Evolutionary conservation across 1,140 invertebrate species (phyloP), one percentile per base, ranked within the genome.

Genomic region (Phymastichus coffea): DNA sequence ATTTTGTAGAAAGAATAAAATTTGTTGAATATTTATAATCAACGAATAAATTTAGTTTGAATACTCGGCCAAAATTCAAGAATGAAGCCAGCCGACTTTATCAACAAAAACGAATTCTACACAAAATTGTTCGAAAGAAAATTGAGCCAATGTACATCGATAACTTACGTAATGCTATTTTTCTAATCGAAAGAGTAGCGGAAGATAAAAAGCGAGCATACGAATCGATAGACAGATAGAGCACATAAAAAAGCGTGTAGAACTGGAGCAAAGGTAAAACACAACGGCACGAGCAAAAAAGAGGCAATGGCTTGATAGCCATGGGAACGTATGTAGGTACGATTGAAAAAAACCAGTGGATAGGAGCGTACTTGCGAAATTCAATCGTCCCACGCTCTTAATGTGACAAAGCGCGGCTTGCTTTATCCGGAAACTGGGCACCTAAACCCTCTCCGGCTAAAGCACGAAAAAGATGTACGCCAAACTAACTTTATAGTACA

Each of bases 361-460:
- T 9, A 14, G 37, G 26, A 59, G 4, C 6, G 22, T 2, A 19
- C 17, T 59, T 53, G 57, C 57, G 41, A 59, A 59, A 59, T 59
- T 59, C 43, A 19, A 44, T 22, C 22, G 56, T 63, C 61, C 56
- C 61, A 58, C 61, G 61, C 52, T 63, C 30, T 26, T 55, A 44
- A 58, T 63, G 37, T 12, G 35, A 54, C 28, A 53, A 41, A 43
- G 26, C 17, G 17, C 28, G 46, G 6, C 12, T 4, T 25, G 8
- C 25, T 19, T 37, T 30, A 15, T 15, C 57, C 52, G 62, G 62
- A 63, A 63, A 63, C 60, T 26, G 62, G 20, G 35, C 2, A 35
- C 23, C 35, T 53, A 41, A 63, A 57, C 25, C 20, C 41, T 19
- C 53, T 17, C 44, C 41, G n/a, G 48, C 2, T 26, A 53, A 60